A percentile compares a stretch with the other conserved stretches of the same genome.
These are phyloP conservation scores for Hoplostethus atlanticus DNA, from an alignment of 2,797 vertebrate genomes.

Conservation along the genomic window DNA sequence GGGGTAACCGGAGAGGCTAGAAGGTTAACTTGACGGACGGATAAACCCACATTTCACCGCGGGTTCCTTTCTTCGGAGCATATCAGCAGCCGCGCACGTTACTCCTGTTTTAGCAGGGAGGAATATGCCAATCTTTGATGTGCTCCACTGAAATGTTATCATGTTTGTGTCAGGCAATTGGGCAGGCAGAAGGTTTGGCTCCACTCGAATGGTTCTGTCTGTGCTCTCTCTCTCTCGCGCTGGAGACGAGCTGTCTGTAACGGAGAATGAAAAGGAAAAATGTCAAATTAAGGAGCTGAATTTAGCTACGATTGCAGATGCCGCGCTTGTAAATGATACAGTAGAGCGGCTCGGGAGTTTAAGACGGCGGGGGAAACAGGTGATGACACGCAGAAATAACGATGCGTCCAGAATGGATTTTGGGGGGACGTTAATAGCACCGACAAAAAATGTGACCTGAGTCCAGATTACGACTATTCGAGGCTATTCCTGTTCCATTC, in stretches of 20 bases:
- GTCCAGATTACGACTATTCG: background rate
- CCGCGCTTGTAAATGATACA: slow-evolving; percentile 41
- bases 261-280: slow-evolving; percentile 39
- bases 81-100: slow-evolving; percentile 58
- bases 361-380: slow-evolving; percentile 24
- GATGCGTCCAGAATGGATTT: slow-evolving; percentile 28
- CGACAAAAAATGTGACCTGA: background rate
- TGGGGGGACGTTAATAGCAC: no score
- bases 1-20: slow-evolving; percentile 18
- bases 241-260: slow-evolving; percentile 46
- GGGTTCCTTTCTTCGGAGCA: slow-evolving; percentile 51
- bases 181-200: slow-evolving; percentile 68
- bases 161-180: slow-evolving; percentile 69
- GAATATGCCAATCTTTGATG: slow-evolving; percentile 70
- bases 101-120: slow-evolving; percentile 61
- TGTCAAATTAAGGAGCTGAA: slow-evolving; percentile 43
- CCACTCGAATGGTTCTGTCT: slow-evolving; percentile 60
- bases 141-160: slow-evolving; percentile 74
- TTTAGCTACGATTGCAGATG: slow-evolving; percentile 48
- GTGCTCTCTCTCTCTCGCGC: slow-evolving; percentile 21
- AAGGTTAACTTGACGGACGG: slow-evolving; percentile 48
- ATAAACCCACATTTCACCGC: slow-evolving; percentile 17
- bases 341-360: slow-evolving; percentile 23
- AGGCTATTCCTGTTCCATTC: slow-evolving; percentile 12
- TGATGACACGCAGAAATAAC: slow-evolving; percentile 45